Evolutionary conservation across 2,113 vertebrate species (phyloP).

Genomic region (Neotoma lepida): DNA sequence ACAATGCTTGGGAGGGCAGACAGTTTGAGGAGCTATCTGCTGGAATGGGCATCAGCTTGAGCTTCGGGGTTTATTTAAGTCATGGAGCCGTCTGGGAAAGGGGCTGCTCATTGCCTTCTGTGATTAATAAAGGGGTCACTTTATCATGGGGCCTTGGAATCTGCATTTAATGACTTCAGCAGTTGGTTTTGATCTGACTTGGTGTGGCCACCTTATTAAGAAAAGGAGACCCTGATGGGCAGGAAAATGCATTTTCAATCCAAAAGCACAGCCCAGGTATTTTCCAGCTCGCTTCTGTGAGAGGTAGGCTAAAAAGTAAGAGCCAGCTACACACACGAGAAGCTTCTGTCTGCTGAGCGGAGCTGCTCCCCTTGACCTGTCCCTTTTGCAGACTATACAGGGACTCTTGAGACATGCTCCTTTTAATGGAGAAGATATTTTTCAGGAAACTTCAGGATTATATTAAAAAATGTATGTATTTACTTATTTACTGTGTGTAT

Average conservation of each 20-base stretch:
- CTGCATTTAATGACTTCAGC: conserved; percentile 60
- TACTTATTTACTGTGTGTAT: not conserved
- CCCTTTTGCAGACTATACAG: conserved; percentile 68
- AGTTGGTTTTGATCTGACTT: conserved; percentile 62
- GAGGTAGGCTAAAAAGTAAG: conserved; percentile 56
- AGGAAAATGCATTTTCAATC: conserved; percentile 61
- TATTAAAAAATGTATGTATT: conserved; percentile 30
- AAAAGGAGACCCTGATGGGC: conserved; percentile 29
- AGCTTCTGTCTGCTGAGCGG: conserved; percentile 44
- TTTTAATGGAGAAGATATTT: conserved; percentile 7
- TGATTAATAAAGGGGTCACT: conserved; percentile 59
- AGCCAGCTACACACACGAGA: conserved; percentile 58
- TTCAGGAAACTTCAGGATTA: conserved; percentile 65
- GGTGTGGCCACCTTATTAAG: conserved; percentile 65
- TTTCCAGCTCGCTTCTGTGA: conserved; percentile 67
- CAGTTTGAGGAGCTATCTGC: not conserved
- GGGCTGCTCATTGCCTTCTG: conserved; percentile 55
- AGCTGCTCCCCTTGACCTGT: conserved; percentile 61
- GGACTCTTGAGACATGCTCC: conserved; percentile 4
- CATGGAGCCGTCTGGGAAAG: conserved; percentile 39
- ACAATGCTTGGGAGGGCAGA: not conserved
- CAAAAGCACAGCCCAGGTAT: conserved; percentile 54
- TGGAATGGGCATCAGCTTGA: not conserved
- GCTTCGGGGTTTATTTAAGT: conserved; percentile 44
- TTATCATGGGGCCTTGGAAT: conserved; percentile 63